A percentile compares a stretch with the other conserved stretches of the same genome.
Conservation (phyloP, 2,888 invertebrate species). For the Dasypogon diadema region DNA sequence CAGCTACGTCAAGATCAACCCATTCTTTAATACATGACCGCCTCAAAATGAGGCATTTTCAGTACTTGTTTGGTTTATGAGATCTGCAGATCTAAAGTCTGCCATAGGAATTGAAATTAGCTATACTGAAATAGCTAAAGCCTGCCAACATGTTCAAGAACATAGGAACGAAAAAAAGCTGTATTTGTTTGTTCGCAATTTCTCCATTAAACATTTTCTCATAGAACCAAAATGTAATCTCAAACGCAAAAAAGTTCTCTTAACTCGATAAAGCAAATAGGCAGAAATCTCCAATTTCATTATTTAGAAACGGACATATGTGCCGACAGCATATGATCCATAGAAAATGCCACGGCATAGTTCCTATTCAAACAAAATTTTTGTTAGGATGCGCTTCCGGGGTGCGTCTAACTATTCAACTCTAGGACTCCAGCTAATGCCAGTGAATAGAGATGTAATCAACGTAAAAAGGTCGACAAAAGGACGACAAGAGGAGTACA, state of each 20-base stretch:
- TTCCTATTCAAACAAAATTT: conserved; percentile 33
- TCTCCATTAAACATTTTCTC: too few relatives aligned
- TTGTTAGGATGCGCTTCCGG: conserved; percentile 42
- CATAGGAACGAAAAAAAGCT: too few relatives aligned
- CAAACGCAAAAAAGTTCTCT: conserved; percentile 28
- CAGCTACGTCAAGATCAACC: too few relatives aligned
- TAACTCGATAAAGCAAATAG: conserved; percentile 35
- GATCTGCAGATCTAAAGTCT: too few relatives aligned
- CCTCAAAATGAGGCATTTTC: too few relatives aligned
- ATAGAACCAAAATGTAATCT: too few relatives aligned
- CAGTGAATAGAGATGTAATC: conserved; percentile 44
- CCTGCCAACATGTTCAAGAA: too few relatives aligned
- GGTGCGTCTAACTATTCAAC: conserved; percentile 34
- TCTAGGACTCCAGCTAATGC: conserved; percentile 5
- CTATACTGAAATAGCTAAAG: too few relatives aligned
- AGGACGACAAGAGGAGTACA: conserved; percentile 19
- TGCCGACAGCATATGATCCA: conserved; percentile 4
- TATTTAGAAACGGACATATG: conserved; percentile 33
- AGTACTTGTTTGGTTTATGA: too few relatives aligned
- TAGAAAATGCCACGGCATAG: not conserved
- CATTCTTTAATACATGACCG: too few relatives aligned
- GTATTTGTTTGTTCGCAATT: too few relatives aligned
- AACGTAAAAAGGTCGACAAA: conserved; percentile 46
- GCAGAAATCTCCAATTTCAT: conserved; percentile 43
- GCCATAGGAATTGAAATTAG: too few relatives aligned